phyloP scores from a whole-genome alignment of 2,888 invertebrate species.

The Philhelius pedissequus region DNA sequence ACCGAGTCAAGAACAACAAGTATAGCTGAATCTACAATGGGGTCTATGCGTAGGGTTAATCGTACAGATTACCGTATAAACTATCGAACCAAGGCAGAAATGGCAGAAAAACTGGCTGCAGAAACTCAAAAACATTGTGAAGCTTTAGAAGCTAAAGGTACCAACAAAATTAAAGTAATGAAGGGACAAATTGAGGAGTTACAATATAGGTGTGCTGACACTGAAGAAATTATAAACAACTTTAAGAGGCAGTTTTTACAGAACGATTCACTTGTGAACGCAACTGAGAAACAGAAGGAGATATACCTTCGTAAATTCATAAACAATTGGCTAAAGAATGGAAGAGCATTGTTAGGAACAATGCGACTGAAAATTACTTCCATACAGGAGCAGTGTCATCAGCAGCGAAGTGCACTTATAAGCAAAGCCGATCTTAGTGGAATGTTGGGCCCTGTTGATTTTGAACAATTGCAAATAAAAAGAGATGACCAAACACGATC shows the following conservation, averaged over 20 bases:
- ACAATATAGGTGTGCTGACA: constrained; percentile 79
- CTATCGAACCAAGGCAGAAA: constrained; percentile 74
- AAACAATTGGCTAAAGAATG: constrained; percentile 81
- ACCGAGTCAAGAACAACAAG: constrained; percentile 70
- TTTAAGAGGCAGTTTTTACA: constrained; percentile 77
- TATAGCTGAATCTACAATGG: constrained; percentile 52
- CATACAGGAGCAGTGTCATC: constrained; percentile 79
- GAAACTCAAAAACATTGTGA: constrained; percentile 73
- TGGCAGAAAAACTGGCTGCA: constrained; percentile 74
- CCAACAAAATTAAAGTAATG: constrained; percentile 74
- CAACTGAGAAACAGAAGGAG: constrained; percentile 75
- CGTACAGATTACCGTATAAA: constrained; percentile 73
- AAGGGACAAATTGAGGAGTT: constrained; percentile 80
- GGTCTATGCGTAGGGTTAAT: constrained; percentile 11
- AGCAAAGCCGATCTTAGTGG: constrained; percentile 80
- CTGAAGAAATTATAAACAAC: constrained; percentile 77
- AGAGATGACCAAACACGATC: constrained; percentile 79
- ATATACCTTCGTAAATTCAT: constrained; percentile 79
- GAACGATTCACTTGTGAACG: constrained; percentile 71
- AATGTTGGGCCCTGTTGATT: constrained; percentile 81
- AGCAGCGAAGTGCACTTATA: constrained; percentile 74
- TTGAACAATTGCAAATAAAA: constrained; percentile 81
- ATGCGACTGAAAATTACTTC: constrained; percentile 80
- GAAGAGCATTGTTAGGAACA: constrained; percentile 80
- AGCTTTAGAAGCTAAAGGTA: constrained; percentile 72